Conservation (phyloP, 2,888 invertebrate species). For the Acleris emargana region DNA sequence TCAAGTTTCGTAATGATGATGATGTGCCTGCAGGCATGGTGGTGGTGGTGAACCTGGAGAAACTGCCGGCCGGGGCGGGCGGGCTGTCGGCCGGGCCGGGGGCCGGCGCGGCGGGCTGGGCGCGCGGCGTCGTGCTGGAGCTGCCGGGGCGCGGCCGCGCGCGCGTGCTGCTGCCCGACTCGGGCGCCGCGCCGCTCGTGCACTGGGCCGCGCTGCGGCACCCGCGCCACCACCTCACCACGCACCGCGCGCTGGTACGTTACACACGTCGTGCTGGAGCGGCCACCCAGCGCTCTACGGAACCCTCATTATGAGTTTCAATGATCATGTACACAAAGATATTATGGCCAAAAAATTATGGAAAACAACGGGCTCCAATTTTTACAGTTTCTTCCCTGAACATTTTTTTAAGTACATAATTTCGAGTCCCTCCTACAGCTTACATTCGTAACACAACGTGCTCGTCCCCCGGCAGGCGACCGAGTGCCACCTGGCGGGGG, state of each 20-base stretch:
- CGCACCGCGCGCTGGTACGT: slow-evolving; percentile 82
- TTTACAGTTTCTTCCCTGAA: no score
- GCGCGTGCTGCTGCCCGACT: slow-evolving; percentile 85
- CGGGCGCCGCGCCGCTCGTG: slow-evolving; percentile 79
- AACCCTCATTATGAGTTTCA: slow-evolving; percentile 71
- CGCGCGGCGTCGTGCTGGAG: slow-evolving; percentile 82
- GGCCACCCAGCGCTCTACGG: no score
- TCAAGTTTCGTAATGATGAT: no score
- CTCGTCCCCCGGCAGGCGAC: slow-evolving; percentile 56
- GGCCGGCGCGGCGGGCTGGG: slow-evolving; percentile 78
- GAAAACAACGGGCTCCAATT: no score
- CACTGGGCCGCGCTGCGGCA: slow-evolving; percentile 78
- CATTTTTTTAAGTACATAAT: no score
- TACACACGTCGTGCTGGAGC: slow-evolving; percentile 40
- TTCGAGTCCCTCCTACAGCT: slow-evolving; percentile 72
- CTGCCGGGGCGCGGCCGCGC: slow-evolving; percentile 72
- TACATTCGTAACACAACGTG: slow-evolving; percentile 68
- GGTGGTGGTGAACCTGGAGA: slow-evolving; percentile 59
- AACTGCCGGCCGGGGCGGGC: slow-evolving; percentile 26
- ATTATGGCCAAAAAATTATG: slow-evolving; percentile 46
- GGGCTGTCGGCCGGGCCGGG: slow-evolving; percentile 62
- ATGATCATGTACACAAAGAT: no score
- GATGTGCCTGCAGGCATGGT: slow-evolving; percentile 55
- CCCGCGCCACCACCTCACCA: slow-evolving; percentile 64
- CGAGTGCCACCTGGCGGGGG: slow-evolving; percentile 71